Percentiles rank a stretch among this genome's conserved stretches.
phyloP scores from a whole-genome alignment of 2,113 vertebrate genomes.

The Vireo altiloquus region DNA sequence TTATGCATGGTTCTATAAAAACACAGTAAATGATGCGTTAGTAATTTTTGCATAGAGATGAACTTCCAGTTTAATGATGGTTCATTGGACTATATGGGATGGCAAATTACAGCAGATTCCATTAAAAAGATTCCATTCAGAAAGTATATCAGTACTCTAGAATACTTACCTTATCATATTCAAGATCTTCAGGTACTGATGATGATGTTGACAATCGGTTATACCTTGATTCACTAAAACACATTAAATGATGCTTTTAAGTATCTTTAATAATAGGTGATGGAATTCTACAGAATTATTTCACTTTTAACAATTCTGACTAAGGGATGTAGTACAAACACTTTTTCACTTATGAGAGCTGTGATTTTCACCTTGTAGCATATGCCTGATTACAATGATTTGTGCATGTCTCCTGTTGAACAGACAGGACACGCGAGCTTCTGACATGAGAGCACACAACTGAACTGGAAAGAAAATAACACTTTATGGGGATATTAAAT shows the following conservation, averaged over 20 bases:
- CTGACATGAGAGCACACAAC: neutral
- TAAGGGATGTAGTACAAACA: neutral
- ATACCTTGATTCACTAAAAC: conserved; percentile 62
- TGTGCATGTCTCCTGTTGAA: neutral
- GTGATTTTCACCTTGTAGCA: neutral
- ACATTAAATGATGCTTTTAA: neutral
- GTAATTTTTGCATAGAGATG: neutral
- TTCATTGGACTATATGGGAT: neutral
- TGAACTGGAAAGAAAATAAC: neutral
- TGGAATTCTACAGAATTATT: neutral
- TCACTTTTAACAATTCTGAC: neutral
- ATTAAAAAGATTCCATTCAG: neutral
- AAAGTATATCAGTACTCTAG: neutral
- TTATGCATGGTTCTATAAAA: neutral
- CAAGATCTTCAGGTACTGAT: conserved; percentile 61
- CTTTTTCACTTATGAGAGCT: neutral
- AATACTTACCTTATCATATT: conserved; percentile 67
- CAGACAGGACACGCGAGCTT: neutral
- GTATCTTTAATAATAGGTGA: neutral
- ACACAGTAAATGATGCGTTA: neutral
- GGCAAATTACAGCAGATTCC: neutral
- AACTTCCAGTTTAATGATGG: neutral
- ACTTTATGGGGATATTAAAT: neutral
- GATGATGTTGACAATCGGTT: conserved; percentile 64
- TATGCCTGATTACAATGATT: neutral